Evolutionary conservation across 2,113 vertebrate genomes (phyloP).

Genomic region (Elachura formosa): DNA sequence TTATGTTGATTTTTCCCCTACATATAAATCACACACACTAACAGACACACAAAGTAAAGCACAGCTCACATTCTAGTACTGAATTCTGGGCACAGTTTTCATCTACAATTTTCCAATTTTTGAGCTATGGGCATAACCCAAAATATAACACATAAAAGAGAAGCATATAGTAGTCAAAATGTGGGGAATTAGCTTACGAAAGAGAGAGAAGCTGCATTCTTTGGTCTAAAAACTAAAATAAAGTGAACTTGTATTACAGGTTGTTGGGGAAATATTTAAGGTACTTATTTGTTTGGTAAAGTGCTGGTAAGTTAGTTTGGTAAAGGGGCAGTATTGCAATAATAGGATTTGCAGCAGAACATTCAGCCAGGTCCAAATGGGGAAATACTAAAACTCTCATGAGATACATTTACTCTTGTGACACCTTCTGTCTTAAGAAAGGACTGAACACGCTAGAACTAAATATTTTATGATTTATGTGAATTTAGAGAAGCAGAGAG

Average conservation of each 20-base stretch:
- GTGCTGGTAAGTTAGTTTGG: neutral
- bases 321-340: neutral
- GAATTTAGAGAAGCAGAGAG: neutral
- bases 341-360: neutral
- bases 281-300: neutral
- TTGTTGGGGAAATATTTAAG: neutral
- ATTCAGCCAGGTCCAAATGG: neutral
- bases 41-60: neutral
- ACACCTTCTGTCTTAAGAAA: neutral
- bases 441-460: neutral
- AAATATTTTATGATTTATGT: slow-evolving; percentile 10
- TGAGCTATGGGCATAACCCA: neutral
- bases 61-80: neutral
- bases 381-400: neutral
- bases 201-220: neutral
- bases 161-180: neutral
- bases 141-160: no score
- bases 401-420: neutral
- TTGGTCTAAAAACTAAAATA: neutral
- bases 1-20: neutral
- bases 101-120: neutral
- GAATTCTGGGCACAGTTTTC: neutral
- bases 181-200: neutral
- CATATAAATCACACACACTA: neutral
- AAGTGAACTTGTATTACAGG: neutral